Percentiles rank a stretch among this genome's conserved stretches.
Conservation (phyloP, 1,140 invertebrate species). For the Belonocnema kinseyi region DNA sequence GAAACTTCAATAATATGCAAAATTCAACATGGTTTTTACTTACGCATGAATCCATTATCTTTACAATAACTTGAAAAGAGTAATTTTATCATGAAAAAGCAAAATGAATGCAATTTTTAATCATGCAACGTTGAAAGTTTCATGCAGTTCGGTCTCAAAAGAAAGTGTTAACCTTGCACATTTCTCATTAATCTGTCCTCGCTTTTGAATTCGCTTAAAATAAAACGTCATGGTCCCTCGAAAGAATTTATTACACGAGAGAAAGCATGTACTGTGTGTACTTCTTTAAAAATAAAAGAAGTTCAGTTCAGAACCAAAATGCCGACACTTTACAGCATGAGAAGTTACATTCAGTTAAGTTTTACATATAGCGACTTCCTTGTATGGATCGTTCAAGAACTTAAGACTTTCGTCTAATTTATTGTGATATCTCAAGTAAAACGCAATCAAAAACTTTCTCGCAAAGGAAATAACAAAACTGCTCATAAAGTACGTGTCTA, state of each 20-base stretch:
- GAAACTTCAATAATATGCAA: not conserved
- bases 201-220: not conserved
- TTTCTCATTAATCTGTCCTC: not conserved
- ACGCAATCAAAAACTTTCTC: slow-evolving; percentile 64
- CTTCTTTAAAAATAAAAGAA: slow-evolving; percentile 17
- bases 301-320: slow-evolving; percentile 35
- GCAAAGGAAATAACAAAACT: slow-evolving; percentile 49
- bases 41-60: not conserved
- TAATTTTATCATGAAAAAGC: not conserved
- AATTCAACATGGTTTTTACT: not conserved
- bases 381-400: slow-evolving; percentile 47
- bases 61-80: not conserved
- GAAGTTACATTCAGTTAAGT: slow-evolving; percentile 26
- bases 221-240: slow-evolving; percentile 1
- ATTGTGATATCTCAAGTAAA: slow-evolving; percentile 42
- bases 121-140: too few relatives aligned
- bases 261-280: slow-evolving; percentile 53
- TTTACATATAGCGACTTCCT: slow-evolving; percentile 33
- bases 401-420: slow-evolving; percentile 61
- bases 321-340: slow-evolving; percentile 40
- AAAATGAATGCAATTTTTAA: too few relatives aligned
- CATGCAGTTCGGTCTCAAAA: too few relatives aligned
- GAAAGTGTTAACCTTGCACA: not conserved
- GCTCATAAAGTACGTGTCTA: slow-evolving; percentile 37
- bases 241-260: slow-evolving; percentile 42